Conservation (phyloP, 2,888 invertebrate genomes). For the Lathronympha strigana region DNA sequence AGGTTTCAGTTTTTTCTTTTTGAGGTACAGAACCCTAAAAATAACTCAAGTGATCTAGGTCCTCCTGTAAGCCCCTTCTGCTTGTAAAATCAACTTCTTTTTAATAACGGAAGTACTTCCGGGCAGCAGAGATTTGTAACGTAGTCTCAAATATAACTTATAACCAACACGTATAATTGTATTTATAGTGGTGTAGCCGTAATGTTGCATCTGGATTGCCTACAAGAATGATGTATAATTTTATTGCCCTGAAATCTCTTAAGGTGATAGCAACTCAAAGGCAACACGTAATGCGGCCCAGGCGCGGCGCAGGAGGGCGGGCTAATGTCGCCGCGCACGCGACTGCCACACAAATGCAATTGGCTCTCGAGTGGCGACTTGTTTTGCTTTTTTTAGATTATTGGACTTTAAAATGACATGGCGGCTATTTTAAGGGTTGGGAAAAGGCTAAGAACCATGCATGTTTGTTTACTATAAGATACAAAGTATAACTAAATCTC, state of each 20-base stretch:
- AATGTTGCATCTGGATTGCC: no score
- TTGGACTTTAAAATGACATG: conserved; percentile 51
- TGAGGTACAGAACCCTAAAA: no score
- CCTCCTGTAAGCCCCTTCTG: no score
- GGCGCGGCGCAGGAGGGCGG: conserved; percentile 76
- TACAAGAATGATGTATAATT: neutral
- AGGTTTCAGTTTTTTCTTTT: no score
- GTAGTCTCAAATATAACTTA: no score
- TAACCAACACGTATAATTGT: no score
- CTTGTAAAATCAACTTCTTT: no score
- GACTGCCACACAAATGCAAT: conserved; percentile 73
- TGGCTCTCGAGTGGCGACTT: conserved; percentile 64
- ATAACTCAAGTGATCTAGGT: no score
- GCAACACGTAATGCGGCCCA: conserved; percentile 59
- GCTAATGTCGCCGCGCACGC: conserved; percentile 74
- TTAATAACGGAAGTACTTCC: no score
- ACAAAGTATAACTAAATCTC: neutral
- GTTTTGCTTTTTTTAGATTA: conserved; percentile 52
- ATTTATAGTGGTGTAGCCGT: no score
- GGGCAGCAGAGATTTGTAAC: no score
- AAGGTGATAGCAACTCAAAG: neutral
- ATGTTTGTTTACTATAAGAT: neutral
- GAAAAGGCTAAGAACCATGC: neutral
- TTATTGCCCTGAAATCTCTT: neutral
- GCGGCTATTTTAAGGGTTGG: conserved; percentile 45